Percentiles rank a stretch among this genome's conserved stretches.
phyloP scores from a whole-genome alignment of 2,888 invertebrate species.

The Rotaria magnacalcarata region DNA sequence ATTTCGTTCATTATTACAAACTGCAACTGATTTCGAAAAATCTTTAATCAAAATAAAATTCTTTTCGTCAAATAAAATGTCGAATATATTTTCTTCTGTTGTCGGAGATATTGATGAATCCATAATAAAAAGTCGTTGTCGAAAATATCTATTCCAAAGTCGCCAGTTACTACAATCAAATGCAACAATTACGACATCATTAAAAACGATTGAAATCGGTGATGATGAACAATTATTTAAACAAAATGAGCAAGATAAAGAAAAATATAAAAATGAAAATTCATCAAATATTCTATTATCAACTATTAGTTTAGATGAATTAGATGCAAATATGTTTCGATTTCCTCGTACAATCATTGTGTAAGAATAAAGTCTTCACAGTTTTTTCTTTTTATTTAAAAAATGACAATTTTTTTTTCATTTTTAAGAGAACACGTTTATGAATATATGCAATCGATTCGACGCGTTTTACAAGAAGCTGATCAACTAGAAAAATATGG shows the following conservation, averaged over 20 bases:
- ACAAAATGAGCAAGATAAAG: background rate
- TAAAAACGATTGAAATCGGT: background rate
- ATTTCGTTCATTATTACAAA: background rate
- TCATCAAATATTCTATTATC: background rate
- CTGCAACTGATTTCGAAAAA: background rate
- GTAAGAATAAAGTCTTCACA: background rate
- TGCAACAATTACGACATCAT: background rate
- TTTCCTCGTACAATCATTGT: conserved; percentile 16
- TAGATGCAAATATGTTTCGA: conserved; percentile 36
- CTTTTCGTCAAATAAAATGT: background rate
- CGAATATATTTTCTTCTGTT: background rate
- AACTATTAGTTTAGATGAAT: conserved; percentile 19
- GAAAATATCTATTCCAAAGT: background rate
- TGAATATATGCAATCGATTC: background rate
- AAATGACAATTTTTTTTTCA: background rate
- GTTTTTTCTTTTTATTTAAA: background rate
- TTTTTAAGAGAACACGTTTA: conserved; percentile 9
- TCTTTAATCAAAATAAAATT: background rate
- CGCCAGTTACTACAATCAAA: background rate
- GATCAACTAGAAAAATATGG: background rate
- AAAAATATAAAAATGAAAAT: background rate
- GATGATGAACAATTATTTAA: background rate
- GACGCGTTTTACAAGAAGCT: background rate
- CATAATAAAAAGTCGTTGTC: conserved; percentile 30
- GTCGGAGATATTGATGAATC: conserved; percentile 6